Evolutionary conservation across 2,888 invertebrate species (phyloP).

Genomic region (Proisotoma minuta): DNA sequence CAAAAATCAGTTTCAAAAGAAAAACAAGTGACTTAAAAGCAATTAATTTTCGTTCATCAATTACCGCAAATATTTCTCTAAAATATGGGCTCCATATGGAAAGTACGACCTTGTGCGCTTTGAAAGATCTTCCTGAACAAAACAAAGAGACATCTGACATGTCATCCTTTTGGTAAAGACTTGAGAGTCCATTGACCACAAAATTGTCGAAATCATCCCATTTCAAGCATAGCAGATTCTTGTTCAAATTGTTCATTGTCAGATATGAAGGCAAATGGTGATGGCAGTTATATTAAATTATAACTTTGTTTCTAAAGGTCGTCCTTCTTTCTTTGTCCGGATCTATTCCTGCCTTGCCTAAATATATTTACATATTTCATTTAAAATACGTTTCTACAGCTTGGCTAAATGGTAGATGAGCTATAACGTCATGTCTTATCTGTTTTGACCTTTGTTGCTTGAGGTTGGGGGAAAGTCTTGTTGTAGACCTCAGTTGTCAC

Average conservation of each 20-base stretch:
- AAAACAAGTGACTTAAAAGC: background rate
- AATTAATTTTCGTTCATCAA: background rate
- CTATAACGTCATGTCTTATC: too few species aligned
- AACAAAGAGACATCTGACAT: conserved; percentile 35
- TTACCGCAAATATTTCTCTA: conserved; percentile 36
- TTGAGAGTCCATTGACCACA: conserved; percentile 26
- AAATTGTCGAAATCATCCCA: conserved; percentile 38
- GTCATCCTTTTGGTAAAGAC: conserved; percentile 35
- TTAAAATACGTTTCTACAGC: too few species aligned
- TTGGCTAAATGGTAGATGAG: too few species aligned
- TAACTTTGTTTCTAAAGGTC: too few species aligned
- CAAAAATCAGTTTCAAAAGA: background rate
- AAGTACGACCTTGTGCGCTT: conserved; percentile 34
- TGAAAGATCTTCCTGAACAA: conserved; percentile 38
- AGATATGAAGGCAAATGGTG: too few species aligned
- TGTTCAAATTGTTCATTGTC: conserved; percentile 15
- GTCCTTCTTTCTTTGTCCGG: too few species aligned
- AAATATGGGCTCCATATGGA: conserved; percentile 36
- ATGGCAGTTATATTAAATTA: too few species aligned
- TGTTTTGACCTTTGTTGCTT: too few species aligned
- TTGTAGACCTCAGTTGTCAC: too few species aligned
- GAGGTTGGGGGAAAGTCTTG: too few species aligned
- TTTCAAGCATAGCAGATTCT: conserved; percentile 31
- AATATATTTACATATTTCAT: too few species aligned
- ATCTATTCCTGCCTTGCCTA: too few species aligned